Conservation (phyloP, 2,888 invertebrate genomes). For the Ethmia dodecea region DNA sequence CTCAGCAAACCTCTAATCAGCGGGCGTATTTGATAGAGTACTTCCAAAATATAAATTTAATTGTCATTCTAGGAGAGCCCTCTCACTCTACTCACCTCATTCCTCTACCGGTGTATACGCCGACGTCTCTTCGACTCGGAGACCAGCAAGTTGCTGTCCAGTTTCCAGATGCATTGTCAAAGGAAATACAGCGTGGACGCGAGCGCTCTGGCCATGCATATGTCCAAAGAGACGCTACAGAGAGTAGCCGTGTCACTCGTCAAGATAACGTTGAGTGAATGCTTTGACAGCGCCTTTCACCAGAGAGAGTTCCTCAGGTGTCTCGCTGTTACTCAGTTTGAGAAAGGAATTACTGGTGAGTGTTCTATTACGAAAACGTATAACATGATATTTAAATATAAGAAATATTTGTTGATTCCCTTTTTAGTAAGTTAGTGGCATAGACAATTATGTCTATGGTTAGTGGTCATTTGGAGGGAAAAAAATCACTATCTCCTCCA, state of each 20-base stretch:
- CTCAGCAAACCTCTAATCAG: too few relatives aligned
- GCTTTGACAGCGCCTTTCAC: constrained; percentile 80
- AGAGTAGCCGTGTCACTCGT: constrained; percentile 77
- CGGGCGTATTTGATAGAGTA: too few relatives aligned
- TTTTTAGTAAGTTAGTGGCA: too few relatives aligned
- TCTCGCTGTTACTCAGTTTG: constrained; percentile 76
- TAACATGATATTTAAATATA: background rate
- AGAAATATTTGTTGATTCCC: too few relatives aligned
- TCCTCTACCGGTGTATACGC: constrained; percentile 73
- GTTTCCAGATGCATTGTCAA: constrained; percentile 52
- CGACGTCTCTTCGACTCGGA: constrained; percentile 65
- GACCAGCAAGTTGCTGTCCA: constrained; percentile 44
- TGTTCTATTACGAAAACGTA: constrained; percentile 2
- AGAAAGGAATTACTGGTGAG: constrained; percentile 70
- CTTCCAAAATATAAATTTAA: too few relatives aligned
- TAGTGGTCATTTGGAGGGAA: too few relatives aligned
- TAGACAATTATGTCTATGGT: too few relatives aligned
- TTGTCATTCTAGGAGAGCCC: constrained; percentile 79
- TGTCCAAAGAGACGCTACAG: constrained; percentile 75
- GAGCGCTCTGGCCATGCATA: constrained; percentile 42
- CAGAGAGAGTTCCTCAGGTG: constrained; percentile 80
- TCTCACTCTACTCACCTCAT: constrained; percentile 76
- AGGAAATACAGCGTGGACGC: constrained; percentile 57
- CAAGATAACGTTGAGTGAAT: constrained; percentile 77
- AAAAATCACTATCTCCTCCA: too few relatives aligned